These are phyloP conservation scores for Brachyptera putata DNA, from an alignment of 2,888 invertebrate genomes.

Conservation along the genomic window DNA sequence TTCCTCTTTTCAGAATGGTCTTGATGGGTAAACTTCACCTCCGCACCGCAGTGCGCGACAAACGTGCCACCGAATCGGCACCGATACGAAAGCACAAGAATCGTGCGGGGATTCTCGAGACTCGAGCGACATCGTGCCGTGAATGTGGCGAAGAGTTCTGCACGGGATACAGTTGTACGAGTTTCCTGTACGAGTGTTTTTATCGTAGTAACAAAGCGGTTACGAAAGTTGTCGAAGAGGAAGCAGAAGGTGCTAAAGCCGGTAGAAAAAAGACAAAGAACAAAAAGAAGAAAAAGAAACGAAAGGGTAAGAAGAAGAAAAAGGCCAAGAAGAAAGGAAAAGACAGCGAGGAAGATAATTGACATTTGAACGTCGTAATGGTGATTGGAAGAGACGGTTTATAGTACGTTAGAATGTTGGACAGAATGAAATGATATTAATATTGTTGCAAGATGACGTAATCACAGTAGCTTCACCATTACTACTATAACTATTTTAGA, in stretches of 20 bases:
- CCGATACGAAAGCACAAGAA: constrained; percentile 73
- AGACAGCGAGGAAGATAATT: constrained; percentile 15
- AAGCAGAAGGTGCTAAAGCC: constrained; percentile 42
- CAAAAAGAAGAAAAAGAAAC: constrained; percentile 42
- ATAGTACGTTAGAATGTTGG: constrained; percentile 2
- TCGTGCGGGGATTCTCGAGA: constrained; percentile 76
- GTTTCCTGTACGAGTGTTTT: constrained; percentile 56
- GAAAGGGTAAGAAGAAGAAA: constrained; percentile 47
- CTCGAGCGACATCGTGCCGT: constrained; percentile 65
- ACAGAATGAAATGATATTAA: too few relatives aligned
- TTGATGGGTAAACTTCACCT: constrained; percentile 76
- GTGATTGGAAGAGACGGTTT: too few relatives aligned
- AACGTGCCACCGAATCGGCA: constrained; percentile 58
- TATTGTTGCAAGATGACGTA: too few relatives aligned
- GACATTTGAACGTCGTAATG: neutral
- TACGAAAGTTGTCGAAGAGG: constrained; percentile 36
- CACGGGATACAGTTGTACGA: constrained; percentile 53
- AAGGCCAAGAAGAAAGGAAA: constrained; percentile 38
- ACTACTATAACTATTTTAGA: too few relatives aligned
- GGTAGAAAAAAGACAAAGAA: constrained; percentile 41
- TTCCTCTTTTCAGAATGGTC: constrained; percentile 54
- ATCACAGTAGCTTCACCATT: too few relatives aligned
- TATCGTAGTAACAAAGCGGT: constrained; percentile 43
- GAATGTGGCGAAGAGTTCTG: constrained; percentile 87
- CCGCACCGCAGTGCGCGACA: constrained; percentile 67